Percentiles rank a stretch among this genome's conserved stretches.
Conservation (phyloP, 2,888 invertebrate species). For the Plagodis pulveraria region DNA sequence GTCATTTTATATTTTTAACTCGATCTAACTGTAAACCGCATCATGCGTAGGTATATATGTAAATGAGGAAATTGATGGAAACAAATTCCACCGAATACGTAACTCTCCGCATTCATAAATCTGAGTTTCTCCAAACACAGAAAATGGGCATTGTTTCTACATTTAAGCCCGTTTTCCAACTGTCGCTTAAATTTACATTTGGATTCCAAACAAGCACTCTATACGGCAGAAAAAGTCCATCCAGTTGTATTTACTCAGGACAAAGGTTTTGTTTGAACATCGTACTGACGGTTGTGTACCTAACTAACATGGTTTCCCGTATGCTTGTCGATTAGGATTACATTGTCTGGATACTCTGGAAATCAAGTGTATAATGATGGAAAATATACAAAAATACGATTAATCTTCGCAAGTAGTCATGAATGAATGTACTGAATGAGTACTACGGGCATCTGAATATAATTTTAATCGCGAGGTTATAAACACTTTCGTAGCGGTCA, state of each 20-base stretch:
- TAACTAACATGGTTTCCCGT: no score
- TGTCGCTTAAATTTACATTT: slow-evolving; percentile 34
- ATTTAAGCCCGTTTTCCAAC: slow-evolving; percentile 21
- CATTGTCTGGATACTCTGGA: slow-evolving; percentile 20
- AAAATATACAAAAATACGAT: slow-evolving; percentile 8
- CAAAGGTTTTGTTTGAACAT: slow-evolving; percentile 43
- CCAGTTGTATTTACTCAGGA: slow-evolving; percentile 43
- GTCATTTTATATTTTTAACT: no score
- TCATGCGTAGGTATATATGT: no score
- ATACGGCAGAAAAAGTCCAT: slow-evolving; percentile 38
- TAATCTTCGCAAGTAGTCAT: neutral
- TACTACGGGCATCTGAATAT: no score
- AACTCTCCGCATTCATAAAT: slow-evolving; percentile 16
- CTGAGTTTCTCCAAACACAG: slow-evolving; percentile 10
- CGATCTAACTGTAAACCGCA: no score
- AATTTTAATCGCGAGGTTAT: slow-evolving; percentile 29
- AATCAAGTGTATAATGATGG: slow-evolving; percentile 9
- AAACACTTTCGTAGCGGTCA: slow-evolving; percentile 36
- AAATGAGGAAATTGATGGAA: no score
- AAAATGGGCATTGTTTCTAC: slow-evolving; percentile 23
- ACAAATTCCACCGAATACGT: no score
- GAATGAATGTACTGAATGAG: no score
- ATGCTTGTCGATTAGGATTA: slow-evolving; percentile 14
- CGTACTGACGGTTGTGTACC: slow-evolving; percentile 32
- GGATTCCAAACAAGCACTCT: slow-evolving; percentile 32